Percentiles rank a stretch among this genome's conserved stretches.
Conservation (phyloP, 1,140 invertebrate genomes). For the Pachyrhynchus sulphureomaculatus region DNA sequence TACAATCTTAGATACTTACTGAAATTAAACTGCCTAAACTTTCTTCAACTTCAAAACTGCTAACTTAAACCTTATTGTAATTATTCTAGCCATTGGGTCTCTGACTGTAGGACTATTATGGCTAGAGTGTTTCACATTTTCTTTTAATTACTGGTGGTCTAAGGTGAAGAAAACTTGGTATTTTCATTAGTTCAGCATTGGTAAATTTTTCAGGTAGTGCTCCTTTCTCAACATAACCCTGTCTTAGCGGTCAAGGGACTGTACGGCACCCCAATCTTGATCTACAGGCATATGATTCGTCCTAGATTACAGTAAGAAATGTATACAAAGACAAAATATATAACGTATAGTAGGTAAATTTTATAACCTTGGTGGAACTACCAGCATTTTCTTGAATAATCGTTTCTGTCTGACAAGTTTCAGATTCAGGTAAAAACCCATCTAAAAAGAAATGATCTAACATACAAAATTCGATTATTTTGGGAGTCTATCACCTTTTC, state of each 20-base stretch:
- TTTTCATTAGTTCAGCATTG: slow-evolving; percentile 96
- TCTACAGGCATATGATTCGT: slow-evolving; percentile 66
- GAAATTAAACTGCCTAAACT: no score
- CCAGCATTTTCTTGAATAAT: slow-evolving; percentile 23
- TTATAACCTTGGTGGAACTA: slow-evolving; percentile 39
- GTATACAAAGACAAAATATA: not conserved
- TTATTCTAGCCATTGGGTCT: slow-evolving; percentile 81
- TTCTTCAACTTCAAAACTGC: slow-evolving; percentile 68
- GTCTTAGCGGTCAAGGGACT: slow-evolving; percentile 91
- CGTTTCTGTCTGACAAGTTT: slow-evolving; percentile 35
- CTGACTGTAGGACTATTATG: slow-evolving; percentile 87
- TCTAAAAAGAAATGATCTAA: slow-evolving; percentile 25
- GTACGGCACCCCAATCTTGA: slow-evolving; percentile 91
- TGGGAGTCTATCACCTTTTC: slow-evolving; percentile 12
- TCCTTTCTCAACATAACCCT: slow-evolving; percentile 75
- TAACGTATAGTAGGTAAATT: not conserved
- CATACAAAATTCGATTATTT: not conserved
- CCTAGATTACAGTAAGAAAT: slow-evolving; percentile 43
- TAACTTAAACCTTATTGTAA: slow-evolving; percentile 76
- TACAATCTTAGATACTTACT: no score
- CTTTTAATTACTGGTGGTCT: slow-evolving; percentile 89
- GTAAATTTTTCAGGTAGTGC: slow-evolving; percentile 77
- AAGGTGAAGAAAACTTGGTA: slow-evolving; percentile 97
- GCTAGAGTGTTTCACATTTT: slow-evolving; percentile 91
- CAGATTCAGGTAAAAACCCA: slow-evolving; percentile 42